Evolutionary conservation across 2,797 vertebrate genomes (phyloP).

Genomic region (Dicrostonyx torquatus): DNA sequence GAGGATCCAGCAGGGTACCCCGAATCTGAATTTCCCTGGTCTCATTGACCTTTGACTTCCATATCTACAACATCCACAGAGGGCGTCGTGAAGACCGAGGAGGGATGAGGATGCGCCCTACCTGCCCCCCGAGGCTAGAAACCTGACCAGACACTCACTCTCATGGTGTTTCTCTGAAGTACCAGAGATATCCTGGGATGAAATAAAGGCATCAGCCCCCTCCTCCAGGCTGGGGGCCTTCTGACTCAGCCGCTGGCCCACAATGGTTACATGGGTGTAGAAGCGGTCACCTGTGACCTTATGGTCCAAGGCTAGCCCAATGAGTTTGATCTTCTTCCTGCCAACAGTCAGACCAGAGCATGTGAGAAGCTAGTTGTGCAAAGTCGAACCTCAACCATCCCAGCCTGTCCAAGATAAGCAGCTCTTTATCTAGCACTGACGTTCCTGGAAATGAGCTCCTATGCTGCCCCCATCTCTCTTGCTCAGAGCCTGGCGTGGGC

Average conservation of each 20-base stretch:
- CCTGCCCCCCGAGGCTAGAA: not conserved
- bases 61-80: not conserved
- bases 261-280: conserved; percentile 83
- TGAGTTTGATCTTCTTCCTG: conserved; percentile 88
- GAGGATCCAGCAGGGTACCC: not conserved
- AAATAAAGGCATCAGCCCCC: conserved; percentile 82
- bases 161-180: conserved; percentile 69
- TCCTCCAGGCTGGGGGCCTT: conserved; percentile 83
- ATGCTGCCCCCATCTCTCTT: not conserved
- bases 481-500: not conserved
- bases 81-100: not conserved
- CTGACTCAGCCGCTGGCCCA: conserved; percentile 86
- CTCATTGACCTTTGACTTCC: not conserved
- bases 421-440: not conserved
- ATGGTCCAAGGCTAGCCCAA: conserved; percentile 85
- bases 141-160: conserved; percentile 70
- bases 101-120: not conserved
- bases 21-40: not conserved
- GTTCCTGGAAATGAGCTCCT: not conserved
- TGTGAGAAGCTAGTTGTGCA: not conserved
- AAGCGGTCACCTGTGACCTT: conserved; percentile 87
- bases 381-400: not conserved
- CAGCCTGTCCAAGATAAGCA: not conserved
- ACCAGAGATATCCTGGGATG: conserved; percentile 36
- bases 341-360: conserved; percentile 5